A percentile compares a stretch with the other conserved stretches of the same genome.
Evolutionary conservation across 2,113 vertebrate species (phyloP).

Genomic region (Macrotus californicus): DNA sequence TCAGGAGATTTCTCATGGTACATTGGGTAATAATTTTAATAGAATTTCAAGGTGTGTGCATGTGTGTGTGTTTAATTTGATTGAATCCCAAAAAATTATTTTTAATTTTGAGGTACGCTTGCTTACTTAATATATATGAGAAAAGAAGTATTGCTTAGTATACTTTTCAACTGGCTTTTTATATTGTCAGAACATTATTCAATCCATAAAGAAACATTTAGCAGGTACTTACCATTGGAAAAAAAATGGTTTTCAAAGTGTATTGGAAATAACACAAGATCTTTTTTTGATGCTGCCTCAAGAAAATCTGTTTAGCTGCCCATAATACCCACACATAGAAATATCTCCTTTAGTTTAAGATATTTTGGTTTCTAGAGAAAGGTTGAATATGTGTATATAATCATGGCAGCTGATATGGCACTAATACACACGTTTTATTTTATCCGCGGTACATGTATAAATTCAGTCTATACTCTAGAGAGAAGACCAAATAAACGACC

Average conservation of each 20-base stretch:
- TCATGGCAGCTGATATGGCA: neutral
- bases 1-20: neutral
- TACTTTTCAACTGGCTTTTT: neutral
- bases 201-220: neutral
- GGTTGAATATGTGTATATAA: neutral
- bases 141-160: neutral
- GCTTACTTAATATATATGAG: neutral
- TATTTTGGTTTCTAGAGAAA: neutral
- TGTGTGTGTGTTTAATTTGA: neutral
- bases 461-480: neutral
- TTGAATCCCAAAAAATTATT: neutral
- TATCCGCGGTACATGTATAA: neutral
- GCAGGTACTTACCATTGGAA: neutral
- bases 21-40: neutral
- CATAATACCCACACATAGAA: neutral
- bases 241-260: neutral
- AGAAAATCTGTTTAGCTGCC: neutral
- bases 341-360: neutral
- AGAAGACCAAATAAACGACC: neutral
- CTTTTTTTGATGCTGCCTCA: neutral
- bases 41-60: neutral
- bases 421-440: neutral
- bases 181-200: neutral
- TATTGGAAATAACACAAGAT: neutral
- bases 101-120: neutral